These are phyloP conservation scores for Sylvilagus bachmani DNA, from an alignment of 2,113 vertebrate species.

Conservation along the genomic window DNA sequence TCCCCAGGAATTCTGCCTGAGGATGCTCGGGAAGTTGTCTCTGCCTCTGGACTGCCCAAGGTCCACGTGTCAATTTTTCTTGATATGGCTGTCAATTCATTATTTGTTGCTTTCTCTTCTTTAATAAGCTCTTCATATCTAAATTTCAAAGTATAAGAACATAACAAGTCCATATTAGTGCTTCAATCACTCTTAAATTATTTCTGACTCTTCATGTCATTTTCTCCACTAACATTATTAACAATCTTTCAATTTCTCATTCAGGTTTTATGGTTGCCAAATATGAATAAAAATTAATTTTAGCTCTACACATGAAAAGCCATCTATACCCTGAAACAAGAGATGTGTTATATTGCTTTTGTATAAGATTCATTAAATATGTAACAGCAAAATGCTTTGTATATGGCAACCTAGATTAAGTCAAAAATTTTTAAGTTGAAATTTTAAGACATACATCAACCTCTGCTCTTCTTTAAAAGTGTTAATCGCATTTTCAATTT, in stretches of 20 bases:
- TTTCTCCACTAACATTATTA: background rate
- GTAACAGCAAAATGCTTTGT: slow-evolving; percentile 40
- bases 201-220: background rate
- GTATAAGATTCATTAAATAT: slow-evolving; percentile 15
- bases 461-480: slow-evolving; percentile 93
- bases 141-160: slow-evolving; percentile 69
- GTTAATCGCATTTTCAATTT: slow-evolving; percentile 93
- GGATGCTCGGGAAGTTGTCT: slow-evolving; percentile 75
- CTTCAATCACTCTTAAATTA: slow-evolving; percentile 17
- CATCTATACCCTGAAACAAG: slow-evolving; percentile 34
- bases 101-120: slow-evolving; percentile 91
- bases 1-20: slow-evolving; percentile 81
- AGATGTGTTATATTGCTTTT: background rate
- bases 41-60: slow-evolving; percentile 81
- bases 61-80: slow-evolving; percentile 94
- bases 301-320: slow-evolving; percentile 44
- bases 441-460: slow-evolving; percentile 88
- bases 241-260: slow-evolving; percentile 42
- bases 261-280: slow-evolving; percentile 25
- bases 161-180: background rate
- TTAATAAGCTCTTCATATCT: slow-evolving; percentile 95
- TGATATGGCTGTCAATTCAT: slow-evolving; percentile 91
- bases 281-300: slow-evolving; percentile 57
- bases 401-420: background rate
- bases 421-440: slow-evolving; percentile 51